Evolutionary conservation across 2,888 invertebrate genomes (phyloP).

Genomic region (Drosophila paramelanica): DNA sequence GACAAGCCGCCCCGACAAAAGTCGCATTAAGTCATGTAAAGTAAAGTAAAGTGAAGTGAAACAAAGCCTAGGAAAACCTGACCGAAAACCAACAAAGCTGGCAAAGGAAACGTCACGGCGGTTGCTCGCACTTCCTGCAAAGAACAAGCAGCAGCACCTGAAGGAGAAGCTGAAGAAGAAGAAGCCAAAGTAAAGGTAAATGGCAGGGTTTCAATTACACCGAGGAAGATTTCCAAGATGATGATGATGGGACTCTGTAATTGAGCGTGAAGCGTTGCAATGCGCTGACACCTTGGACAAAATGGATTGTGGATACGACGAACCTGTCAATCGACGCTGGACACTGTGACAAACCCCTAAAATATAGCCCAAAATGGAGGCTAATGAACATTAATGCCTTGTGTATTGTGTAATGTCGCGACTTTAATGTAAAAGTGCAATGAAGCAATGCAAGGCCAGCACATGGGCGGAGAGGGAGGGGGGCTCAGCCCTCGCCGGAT

Average conservation of each 20-base stretch:
- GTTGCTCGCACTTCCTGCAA: slow-evolving; percentile 73
- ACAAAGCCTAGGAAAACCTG: slow-evolving; percentile 48
- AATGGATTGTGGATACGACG: slow-evolving; percentile 15
- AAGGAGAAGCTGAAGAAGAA: slow-evolving; percentile 7
- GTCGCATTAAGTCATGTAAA: slow-evolving; percentile 31
- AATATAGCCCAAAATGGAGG: slow-evolving; percentile 13
- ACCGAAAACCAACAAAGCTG: slow-evolving; percentile 50
- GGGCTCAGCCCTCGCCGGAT: slow-evolving; percentile 59
- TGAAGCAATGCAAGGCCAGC: slow-evolving; percentile 72
- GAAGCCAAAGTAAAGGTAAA: slow-evolving; percentile 16
- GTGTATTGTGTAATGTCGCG: slow-evolving; percentile 72
- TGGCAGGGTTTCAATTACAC: slow-evolving; percentile 69
- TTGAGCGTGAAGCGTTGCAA: slow-evolving; percentile 73
- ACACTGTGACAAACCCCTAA: slow-evolving; percentile 45
- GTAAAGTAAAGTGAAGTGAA: slow-evolving; percentile 37
- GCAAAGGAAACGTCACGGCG: slow-evolving; percentile 76
- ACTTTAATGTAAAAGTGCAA: slow-evolving; percentile 79
- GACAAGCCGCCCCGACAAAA: slow-evolving; percentile 50
- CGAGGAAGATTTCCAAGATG: slow-evolving; percentile 20
- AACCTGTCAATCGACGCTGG: slow-evolving; percentile 50
- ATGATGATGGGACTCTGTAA: slow-evolving; percentile 38
- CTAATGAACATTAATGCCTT: slow-evolving; percentile 75
- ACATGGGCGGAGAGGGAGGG: slow-evolving; percentile 6
- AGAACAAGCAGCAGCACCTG: slow-evolving; percentile 21
- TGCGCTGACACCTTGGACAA: slow-evolving; percentile 61